Conservation (phyloP, 23 tunicate species). For the Clavelina lepadiformis region DNA sequence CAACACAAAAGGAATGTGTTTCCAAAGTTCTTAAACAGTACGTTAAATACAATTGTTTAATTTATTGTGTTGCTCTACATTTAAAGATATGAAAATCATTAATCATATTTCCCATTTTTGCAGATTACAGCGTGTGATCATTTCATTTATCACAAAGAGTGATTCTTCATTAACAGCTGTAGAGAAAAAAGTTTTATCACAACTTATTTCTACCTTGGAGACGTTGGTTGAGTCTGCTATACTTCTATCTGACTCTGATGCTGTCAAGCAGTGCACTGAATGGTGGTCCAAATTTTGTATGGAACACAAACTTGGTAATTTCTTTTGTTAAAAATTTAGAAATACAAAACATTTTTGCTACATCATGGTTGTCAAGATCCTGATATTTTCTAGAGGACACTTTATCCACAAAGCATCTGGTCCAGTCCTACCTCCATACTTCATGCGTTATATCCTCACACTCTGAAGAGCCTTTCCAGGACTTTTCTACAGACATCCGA, state of each 20-base stretch:
- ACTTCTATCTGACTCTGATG: background rate
- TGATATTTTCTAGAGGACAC: constrained; percentile 2
- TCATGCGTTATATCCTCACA: constrained; percentile 3
- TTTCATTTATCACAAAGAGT: constrained; percentile 30
- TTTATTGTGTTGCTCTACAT: too few relatives aligned
- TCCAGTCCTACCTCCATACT: constrained; percentile 17
- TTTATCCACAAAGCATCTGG: constrained; percentile 8
- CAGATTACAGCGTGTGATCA: constrained; percentile 54
- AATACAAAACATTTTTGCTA: background rate
- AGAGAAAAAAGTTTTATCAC: constrained; percentile 23
- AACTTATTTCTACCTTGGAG: constrained; percentile 12
- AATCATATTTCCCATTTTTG: background rate
- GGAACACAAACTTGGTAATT: constrained; percentile 27
- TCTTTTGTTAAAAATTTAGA: background rate
- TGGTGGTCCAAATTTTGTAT: constrained; percentile 45
- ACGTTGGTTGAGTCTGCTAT: constrained; percentile 4
- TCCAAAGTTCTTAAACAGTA: too few relatives aligned
- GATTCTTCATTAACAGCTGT: constrained; percentile 37
- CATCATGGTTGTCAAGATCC: too few relatives aligned
- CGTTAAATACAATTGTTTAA: too few relatives aligned
- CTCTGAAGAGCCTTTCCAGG: constrained; percentile 31
- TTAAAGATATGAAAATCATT: too few relatives aligned
- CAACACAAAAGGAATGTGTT: too few relatives aligned
- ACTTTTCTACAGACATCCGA: constrained; percentile 28
- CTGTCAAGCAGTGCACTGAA: constrained; percentile 18